Evolutionary conservation across 2,888 invertebrate species (phyloP).

Genomic region (Teinopalpus imperialis): DNA sequence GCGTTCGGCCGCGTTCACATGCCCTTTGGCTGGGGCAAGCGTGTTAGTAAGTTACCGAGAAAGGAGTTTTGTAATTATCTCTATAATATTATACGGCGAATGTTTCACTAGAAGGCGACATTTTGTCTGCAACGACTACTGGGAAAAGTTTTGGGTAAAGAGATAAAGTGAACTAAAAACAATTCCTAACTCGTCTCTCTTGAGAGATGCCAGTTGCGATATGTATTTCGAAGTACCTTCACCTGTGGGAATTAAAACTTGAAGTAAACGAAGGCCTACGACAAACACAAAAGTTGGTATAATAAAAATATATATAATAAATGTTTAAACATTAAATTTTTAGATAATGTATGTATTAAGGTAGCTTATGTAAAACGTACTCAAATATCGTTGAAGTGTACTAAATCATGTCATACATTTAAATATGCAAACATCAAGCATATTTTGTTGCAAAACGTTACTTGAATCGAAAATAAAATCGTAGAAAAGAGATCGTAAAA

Average conservation of each 20-base stretch:
- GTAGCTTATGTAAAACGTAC: no score
- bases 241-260: conserved; percentile 25
- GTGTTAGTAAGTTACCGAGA: conserved; percentile 27
- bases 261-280: conserved; percentile 21
- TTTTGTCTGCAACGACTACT: conserved; percentile 20
- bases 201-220: conserved; percentile 23
- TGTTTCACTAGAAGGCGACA: conserved; percentile 26
- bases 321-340: no score
- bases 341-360: no score
- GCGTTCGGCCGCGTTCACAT: conserved; percentile 53
- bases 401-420: no score
- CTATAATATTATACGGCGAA: conserved; percentile 24
- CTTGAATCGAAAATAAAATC: no score
- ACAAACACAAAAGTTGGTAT: not conserved
- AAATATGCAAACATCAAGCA: no score
- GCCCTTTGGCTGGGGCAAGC: conserved; percentile 45
- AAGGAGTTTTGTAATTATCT: conserved; percentile 27
- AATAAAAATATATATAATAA: not conserved
- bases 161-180: conserved; percentile 27
- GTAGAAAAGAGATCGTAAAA: not conserved
- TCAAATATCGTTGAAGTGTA: no score
- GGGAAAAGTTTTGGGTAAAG: conserved; percentile 22
- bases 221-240: conserved; percentile 21
- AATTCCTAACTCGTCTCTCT: conserved; percentile 25
- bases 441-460: no score